Base-by-base conservation (phyloP, 2,113 vertebrate genomes). In the Silurus glanis region DNA sequence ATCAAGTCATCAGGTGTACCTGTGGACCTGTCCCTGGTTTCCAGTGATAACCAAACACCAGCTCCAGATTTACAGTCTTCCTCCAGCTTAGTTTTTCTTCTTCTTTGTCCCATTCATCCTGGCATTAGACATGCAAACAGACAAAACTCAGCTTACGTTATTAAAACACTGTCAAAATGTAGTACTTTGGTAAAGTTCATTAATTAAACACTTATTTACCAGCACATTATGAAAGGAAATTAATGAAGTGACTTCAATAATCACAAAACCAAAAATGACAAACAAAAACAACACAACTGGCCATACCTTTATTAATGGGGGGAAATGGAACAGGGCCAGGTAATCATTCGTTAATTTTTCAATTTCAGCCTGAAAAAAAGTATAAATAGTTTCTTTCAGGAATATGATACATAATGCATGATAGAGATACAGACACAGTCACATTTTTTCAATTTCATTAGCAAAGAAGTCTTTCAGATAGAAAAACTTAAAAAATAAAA, bases 11-110 rank as follows among this genome's bases (percentile, higher is more conserved):
- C 5, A 62, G 8, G 91, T 91, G 94, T 96, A 99, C 98, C 94
- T 96, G 92, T 86, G 93, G 94, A 49, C 96, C 94, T 1, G 83
- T 97, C 92, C 96, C 98, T 0, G 97, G 94, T 93, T 99, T 99
- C 94, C 97, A 96, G 92, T 99, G 98, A 92, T 97, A 98, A 83
- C 98, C 98, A 93, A 99, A 99, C 90, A 99, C 97, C 28, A 99
- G 94, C 94, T 99, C 98, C 89, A 99, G 95, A 90, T 96, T 96
- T 71, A 99, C 96, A 19, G 93, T 90, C 94, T 98, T 99, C 89
- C 94, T 96, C 86, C 92, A 88, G 85, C 96, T 95, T 89, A 97
- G 95, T 21, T 95, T 91, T 91, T 90, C 87, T 71, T 94, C 96
- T 87, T 95, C 92, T 45, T 85, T 91, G 78, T 94, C 74, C 83